Base-by-base conservation (phyloP, 2,888 invertebrate species). In the Tetheella fluctuosa region DNA sequence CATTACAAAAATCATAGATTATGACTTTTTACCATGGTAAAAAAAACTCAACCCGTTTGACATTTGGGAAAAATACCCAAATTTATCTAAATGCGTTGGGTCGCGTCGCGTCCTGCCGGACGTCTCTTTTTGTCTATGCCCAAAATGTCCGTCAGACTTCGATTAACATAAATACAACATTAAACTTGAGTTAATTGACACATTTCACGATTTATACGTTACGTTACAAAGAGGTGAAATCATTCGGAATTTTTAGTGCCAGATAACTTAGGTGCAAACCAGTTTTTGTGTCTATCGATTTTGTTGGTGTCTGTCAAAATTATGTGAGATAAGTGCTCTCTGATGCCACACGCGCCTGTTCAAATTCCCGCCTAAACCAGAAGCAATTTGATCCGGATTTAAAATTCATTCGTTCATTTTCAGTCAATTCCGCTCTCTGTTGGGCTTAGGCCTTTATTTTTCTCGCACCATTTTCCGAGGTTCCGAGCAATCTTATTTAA, bases 141-240 rank as follows among this genome's bases (percentile, higher is more conserved):
- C 84, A 72, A 81, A 79, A 80, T 78, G 86, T 87, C 85, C 84
- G 77, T 87, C 84, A 84, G 83, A 74, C 74, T 66, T 68, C 67
- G 76, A 91, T 93, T 91, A 84, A 89, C 92, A 93, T 93, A 90
- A 90, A 90, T 89, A 87, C 87, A 74, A 86, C 90, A 93, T 93
- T 91, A 90, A 80, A 82, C 77, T 77, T 85, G 88, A 89, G 86
- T 91, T 92, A 92, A 93, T 93, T 92, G 92, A 93, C 92, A 90
- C 88, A 87, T 91, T 85, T 84, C 82, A 88, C 85, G 91, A 92
- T 92, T 91, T 92, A 91, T 92, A 80, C 79, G 77, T 76, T 81
- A 79, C 81, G 78, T 81, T 83, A 82, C 83, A 74, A 73, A 76
- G 79, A 78, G 80, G 76, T 81, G 76, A 75, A 84, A 79, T 86